Evolutionary conservation across 1,140 invertebrate genomes (phyloP).

Genomic region (Latrodectus geometricus): DNA sequence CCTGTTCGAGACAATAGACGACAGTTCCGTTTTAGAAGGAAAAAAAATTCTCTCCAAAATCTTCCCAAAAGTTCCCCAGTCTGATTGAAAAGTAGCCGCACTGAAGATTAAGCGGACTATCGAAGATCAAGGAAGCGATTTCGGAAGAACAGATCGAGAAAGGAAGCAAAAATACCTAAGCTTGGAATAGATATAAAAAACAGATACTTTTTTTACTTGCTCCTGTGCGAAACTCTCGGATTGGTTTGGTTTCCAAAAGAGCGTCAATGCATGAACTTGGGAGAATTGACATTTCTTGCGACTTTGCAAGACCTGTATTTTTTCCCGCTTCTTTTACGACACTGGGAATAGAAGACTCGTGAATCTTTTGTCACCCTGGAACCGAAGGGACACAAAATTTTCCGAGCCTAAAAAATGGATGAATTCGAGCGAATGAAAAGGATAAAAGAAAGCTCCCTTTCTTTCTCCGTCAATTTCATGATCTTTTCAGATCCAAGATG

Average conservation of each 20-base stretch:
- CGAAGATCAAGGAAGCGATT: constrained; percentile 52
- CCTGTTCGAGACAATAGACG: constrained; percentile 43
- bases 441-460: constrained; percentile 34
- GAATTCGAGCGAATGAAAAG: constrained; percentile 34
- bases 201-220: constrained; percentile 12
- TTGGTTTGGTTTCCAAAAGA: constrained; percentile 55
- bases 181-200: not conserved
- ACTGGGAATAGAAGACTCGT: constrained; percentile 22
- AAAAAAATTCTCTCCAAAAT: constrained; percentile 14
- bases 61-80: constrained; percentile 13
- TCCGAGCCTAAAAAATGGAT: constrained; percentile 19
- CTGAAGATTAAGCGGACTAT: constrained; percentile 55
- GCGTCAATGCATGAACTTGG: constrained; percentile 37
- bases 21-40: not conserved
- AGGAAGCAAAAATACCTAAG: not conserved
- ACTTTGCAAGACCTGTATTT: constrained; percentile 15
- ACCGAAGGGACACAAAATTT: constrained; percentile 33
- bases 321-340: not conserved
- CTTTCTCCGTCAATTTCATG: not conserved
- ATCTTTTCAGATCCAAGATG: constrained; percentile 13
- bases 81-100: constrained; percentile 59
- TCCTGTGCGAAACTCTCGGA: constrained; percentile 15
- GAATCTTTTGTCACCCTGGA: constrained; percentile 37
- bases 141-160: constrained; percentile 30
- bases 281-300: constrained; percentile 53